Conservation (phyloP, 2,113 vertebrate species). For the Alligator mississippiensis region DNA sequence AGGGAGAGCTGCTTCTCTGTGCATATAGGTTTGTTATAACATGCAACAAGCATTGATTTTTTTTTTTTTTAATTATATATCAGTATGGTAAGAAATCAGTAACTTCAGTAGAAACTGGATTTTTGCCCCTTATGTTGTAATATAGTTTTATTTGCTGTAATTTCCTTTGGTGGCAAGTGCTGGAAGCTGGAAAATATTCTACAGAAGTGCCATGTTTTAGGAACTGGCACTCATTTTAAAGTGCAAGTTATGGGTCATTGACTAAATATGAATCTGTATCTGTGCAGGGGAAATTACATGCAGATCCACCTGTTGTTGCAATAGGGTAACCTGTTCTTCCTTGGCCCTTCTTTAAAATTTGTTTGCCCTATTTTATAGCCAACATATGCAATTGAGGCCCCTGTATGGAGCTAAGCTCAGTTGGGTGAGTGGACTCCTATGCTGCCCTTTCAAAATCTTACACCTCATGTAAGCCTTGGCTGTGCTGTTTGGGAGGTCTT, state of each 20-base stretch:
- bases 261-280: background rate
- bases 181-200: background rate
- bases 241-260: background rate
- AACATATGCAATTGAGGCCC: background rate
- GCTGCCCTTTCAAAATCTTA: background rate
- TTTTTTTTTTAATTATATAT: background rate
- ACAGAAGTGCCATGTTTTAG: background rate
- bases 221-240: background rate
- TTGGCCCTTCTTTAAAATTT: background rate
- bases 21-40: background rate
- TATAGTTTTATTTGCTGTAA: background rate
- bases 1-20: background rate
- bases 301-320: background rate
- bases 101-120: background rate
- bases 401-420: background rate
- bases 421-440: background rate
- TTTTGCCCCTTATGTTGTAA: background rate
- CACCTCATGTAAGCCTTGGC: background rate
- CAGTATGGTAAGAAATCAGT: background rate
- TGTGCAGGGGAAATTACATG: background rate
- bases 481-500: background rate
- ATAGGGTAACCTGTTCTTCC: background rate
- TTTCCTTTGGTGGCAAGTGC: background rate
- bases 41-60: background rate
- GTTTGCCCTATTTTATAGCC: background rate